phyloP scores from a whole-genome alignment of 2,113 vertebrate species.

The Rhombomys opimus region DNA sequence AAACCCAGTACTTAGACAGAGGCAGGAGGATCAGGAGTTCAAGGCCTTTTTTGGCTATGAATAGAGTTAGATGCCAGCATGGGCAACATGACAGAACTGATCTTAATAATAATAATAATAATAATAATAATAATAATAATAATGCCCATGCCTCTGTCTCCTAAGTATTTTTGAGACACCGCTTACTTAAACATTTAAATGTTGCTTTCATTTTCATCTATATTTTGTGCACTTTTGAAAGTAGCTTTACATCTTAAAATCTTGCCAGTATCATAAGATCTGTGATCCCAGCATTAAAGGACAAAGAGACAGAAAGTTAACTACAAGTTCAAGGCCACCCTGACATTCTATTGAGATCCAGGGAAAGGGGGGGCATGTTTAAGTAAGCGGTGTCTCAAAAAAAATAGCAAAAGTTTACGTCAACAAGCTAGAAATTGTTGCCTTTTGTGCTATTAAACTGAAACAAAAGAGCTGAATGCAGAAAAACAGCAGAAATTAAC shows the following conservation, averaged over 20 bases:
- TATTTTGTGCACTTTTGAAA: background rate
- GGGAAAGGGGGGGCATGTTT: background rate
- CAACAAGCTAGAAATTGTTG: background rate
- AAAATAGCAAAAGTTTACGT: background rate
- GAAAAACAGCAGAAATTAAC: background rate
- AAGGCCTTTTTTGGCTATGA: background rate
- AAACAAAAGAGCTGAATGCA: background rate
- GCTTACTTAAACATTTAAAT: background rate
- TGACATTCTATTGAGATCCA: background rate
- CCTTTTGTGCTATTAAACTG: background rate
- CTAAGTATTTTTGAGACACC: too few relatives aligned
- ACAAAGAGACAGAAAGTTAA: background rate
- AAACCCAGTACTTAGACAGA: background rate
- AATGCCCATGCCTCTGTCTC: too few relatives aligned
- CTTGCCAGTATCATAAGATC: background rate
- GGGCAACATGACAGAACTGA: background rate
- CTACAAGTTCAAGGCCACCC: background rate
- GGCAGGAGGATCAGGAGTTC: background rate
- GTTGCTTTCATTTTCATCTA: background rate
- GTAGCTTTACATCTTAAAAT: background rate
- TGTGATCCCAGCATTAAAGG: background rate
- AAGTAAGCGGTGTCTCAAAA: background rate
- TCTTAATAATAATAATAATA: background rate
- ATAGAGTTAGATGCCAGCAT: background rate
- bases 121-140: too few relatives aligned